Base-by-base conservation (phyloP, 1,140 invertebrate genomes). In the Drosophila pachea region DNA sequence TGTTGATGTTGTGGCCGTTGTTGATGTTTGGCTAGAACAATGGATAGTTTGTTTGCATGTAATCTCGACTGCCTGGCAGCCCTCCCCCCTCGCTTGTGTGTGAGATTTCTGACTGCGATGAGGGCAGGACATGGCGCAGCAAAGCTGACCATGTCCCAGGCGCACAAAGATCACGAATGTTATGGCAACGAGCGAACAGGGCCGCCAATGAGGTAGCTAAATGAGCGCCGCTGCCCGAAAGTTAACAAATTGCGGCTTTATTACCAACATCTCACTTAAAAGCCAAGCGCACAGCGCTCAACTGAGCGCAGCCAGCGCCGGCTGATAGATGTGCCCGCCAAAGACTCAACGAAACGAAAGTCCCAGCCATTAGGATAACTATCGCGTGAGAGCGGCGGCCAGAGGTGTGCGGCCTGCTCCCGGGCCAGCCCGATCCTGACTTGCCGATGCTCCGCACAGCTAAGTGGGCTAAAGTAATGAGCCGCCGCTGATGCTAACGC, bases 261-360 rank as follows among this genome's bases (percentile, higher is more conserved):
- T 86, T 86, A 77, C 81, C 81, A 86, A 86, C 81, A 81, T 86
- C 81, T 86, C 81, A 86, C 81, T 86, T 86, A 86, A 86, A 81
- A 56, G 59, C 49, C 22, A 86, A 65, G 59, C 35, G 45, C 35
- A 68, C 60, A 54, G 60, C 33, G 35, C 32, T 22, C 43, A 32
- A 36, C 22, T 38, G 36, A 40, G 36, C 36, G 14, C 40, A 42
- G 50, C 5, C 33, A 55, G 38, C 38, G 40, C 61, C 32, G 50
- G 14, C 76, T 78, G 81, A 86, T 86, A 87, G 81, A 86, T 86
- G 83, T 82, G 78, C 64, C 68, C 68, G 79, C 68, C 76, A 77
- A 82, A 42, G 60, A 47, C 62, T 72, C 79, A 74, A 3, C 22
- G 22, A 22, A 84, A 86, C 81, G 81, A 84, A 86, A 84, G 81